Evolutionary conservation across 2,888 invertebrate species (phyloP).

Genomic region (Eupithecia tripunctaria): DNA sequence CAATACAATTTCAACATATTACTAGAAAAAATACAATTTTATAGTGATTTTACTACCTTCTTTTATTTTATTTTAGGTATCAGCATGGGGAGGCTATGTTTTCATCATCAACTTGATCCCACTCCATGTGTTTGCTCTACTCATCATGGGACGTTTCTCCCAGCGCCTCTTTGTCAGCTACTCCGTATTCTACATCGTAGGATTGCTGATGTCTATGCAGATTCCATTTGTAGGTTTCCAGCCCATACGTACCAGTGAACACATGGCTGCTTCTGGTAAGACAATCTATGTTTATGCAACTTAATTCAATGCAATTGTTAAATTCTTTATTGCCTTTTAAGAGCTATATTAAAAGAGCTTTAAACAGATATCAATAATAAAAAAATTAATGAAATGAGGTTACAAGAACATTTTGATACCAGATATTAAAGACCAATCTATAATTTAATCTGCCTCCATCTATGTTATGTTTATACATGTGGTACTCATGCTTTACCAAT

Average conservation of each 20-base stretch:
- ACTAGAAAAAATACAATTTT: too few species aligned
- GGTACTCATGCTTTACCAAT: neutral
- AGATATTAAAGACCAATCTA: neutral
- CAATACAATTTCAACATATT: neutral
- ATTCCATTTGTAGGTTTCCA: conserved; percentile 98
- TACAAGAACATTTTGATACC: neutral
- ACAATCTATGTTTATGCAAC: neutral
- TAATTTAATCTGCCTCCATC: neutral
- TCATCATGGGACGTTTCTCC: conserved; percentile 98
- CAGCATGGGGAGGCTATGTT: conserved; percentile 99
- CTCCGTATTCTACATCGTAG: conserved; percentile 98
- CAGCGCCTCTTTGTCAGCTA: conserved; percentile 97
- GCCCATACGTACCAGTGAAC: conserved; percentile 99
- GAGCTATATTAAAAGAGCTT: neutral
- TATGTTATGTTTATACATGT: neutral
- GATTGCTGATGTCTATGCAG: conserved; percentile 98
- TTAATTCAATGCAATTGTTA: neutral
- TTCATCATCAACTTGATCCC: conserved; percentile 99
- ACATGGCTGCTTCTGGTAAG: conserved; percentile 98
- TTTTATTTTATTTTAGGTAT: conserved; percentile 86
- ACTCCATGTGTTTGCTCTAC: conserved; percentile 96
- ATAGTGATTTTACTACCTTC: neutral
- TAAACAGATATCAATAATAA: neutral
- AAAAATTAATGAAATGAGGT: neutral
- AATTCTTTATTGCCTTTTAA: neutral